Percentiles rank a stretch among this genome's conserved stretches.
phyloP scores from a whole-genome alignment of 1,140 invertebrate genomes.

The Drosophila quadrilineata region DNA sequence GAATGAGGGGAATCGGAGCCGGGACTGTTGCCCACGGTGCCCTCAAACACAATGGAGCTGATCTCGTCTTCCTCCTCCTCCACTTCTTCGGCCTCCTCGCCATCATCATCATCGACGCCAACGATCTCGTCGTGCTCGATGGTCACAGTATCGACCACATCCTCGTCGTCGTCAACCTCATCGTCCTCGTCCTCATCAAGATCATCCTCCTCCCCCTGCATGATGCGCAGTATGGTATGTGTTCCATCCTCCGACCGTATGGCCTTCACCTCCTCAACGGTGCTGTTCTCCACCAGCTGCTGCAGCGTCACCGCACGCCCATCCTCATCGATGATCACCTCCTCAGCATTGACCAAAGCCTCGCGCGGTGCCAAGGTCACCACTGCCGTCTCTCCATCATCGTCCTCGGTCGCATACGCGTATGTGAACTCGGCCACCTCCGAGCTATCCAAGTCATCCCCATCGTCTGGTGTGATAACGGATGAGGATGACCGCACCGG shows the following conservation, averaged over 20 bases:
- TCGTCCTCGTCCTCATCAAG: slow-evolving; percentile 21
- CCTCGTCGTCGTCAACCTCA: slow-evolving; percentile 22
- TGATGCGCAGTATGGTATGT: slow-evolving; percentile 71
- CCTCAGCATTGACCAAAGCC: slow-evolving; percentile 58
- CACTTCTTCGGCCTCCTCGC: slow-evolving; percentile 19
- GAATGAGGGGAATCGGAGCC: slow-evolving; percentile 47
- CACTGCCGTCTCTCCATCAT: slow-evolving; percentile 63
- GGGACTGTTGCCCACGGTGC: slow-evolving; percentile 56
- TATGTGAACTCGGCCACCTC: slow-evolving; percentile 63
- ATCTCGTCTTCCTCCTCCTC: slow-evolving; percentile 57
- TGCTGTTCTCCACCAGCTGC: slow-evolving; percentile 68
- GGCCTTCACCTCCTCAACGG: slow-evolving; percentile 72
- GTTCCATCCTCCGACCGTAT: slow-evolving; percentile 78
- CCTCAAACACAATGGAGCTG: slow-evolving; percentile 50
- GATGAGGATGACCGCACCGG: too few relatives aligned
- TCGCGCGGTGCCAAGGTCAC: slow-evolving; percentile 61
- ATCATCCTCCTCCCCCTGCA: slow-evolving; percentile 35
- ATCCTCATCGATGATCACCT: slow-evolving; percentile 78
- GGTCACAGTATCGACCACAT: slow-evolving; percentile 18
- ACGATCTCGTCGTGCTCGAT: slow-evolving; percentile 48
- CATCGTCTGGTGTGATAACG: slow-evolving; percentile 56
- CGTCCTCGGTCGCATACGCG: slow-evolving; percentile 64
- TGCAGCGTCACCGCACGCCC: slow-evolving; percentile 71
- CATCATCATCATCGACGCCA: slow-evolving; percentile 43
- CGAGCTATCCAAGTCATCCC: slow-evolving; percentile 24